Conservation (phyloP, 2,113 vertebrate genomes). For the Mustelus asterias region DNA sequence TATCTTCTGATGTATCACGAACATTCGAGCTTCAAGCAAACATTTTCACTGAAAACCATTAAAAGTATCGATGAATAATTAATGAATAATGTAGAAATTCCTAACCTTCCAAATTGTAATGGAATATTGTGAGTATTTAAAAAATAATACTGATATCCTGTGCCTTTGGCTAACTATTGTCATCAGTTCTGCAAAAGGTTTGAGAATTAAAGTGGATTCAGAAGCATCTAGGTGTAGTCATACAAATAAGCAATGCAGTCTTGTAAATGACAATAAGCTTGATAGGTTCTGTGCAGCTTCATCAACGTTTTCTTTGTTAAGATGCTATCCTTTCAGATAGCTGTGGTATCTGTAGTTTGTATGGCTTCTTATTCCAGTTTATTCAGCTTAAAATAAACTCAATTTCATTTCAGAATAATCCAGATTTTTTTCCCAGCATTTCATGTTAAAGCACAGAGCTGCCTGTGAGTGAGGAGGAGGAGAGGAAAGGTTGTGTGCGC, state of each 20-base stretch:
- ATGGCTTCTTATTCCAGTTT: neutral
- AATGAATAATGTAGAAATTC: neutral
- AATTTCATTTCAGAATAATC: neutral
- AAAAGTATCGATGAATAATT: neutral
- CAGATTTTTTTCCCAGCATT: neutral
- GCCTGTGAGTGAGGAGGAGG: no score
- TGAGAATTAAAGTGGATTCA: conserved; percentile 4
- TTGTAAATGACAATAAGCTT: neutral
- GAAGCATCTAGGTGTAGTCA: neutral
- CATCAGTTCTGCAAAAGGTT: neutral
- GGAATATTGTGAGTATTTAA: neutral
- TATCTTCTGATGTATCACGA: neutral
- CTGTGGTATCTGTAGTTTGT: neutral
- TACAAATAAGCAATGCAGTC: neutral
- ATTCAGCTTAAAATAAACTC: neutral
- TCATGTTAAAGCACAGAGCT: neutral
- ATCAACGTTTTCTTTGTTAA: neutral
- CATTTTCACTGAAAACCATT: neutral
- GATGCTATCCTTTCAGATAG: neutral
- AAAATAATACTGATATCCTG: neutral
- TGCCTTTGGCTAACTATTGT: neutral
- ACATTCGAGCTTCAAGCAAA: neutral
- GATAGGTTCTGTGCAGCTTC: neutral
- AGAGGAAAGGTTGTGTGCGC: neutral
- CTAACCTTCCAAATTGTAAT: neutral